Evolutionary conservation across 2,888 invertebrate genomes (phyloP), one percentile per base, ranked within the genome.

Genomic region (Stenurella melanura): DNA sequence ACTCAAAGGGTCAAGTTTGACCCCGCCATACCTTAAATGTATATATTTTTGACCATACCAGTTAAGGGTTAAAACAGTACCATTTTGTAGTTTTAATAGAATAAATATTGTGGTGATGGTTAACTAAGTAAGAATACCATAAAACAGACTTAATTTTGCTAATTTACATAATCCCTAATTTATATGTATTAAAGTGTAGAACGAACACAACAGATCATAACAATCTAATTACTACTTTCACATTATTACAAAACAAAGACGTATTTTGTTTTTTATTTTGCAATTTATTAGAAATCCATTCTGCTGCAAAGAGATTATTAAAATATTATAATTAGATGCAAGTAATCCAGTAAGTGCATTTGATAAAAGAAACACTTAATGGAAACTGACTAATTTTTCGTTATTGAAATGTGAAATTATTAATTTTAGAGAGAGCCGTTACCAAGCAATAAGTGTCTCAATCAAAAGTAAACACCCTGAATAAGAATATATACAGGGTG

Each of bases 111-210:
- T 34, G 30, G 0, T 0, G 7, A 34, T 34, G 7, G 30, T 7
- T 34, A 9, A 34, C 9, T 34, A 34, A 9, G 21, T 26, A 34
- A 34, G 7, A 34, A 34, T 34, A 34, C 30, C 0, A 34, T 26
- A 1, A 34, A 34, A 15, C 12, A n/a, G 2, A 50, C 12, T n/a
- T 7, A 15, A 50, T 5, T 50, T 50, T 50, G 50, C 18, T 1
- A 64, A 64, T 64, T 64, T 64, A 38, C 42, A 64, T 64, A 42
- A 64, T 50, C n/a, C 12, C 2, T 42, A 64, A 64, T 64, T 42
- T 50, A 42, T 38, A n/a, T 34, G 17, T 30, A 63, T 21, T 38
- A 63, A 63, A 63, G 9, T 64, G 42, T 64, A 42, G 42, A 64
- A 50, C 38, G 17, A 18, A 64, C 42, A 64, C 42, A 50, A 19